These are phyloP conservation scores for Oscheius sp. DNA, from an alignment of 2,888 invertebrate genomes.

Conservation along the genomic window DNA sequence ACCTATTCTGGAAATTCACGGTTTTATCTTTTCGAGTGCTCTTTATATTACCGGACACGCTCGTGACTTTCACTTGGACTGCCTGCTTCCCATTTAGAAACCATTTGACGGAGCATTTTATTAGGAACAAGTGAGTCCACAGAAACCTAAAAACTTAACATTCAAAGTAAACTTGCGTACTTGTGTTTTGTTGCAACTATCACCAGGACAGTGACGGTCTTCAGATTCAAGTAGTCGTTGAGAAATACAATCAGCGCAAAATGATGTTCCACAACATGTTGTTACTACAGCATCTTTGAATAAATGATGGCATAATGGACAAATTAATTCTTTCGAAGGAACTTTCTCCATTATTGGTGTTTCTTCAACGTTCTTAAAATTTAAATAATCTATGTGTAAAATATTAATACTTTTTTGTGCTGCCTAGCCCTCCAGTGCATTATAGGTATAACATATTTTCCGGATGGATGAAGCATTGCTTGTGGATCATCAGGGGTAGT, in stretches of 20 bases:
- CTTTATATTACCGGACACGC: not conserved
- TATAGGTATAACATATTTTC: slow-evolving; percentile 75
- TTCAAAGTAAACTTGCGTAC: not conserved
- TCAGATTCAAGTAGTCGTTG: slow-evolving; percentile 59
- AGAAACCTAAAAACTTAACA: slow-evolving; percentile 39
- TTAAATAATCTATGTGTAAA: not conserved
- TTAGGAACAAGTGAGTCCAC: slow-evolving; percentile 68
- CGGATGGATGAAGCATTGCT: slow-evolving; percentile 75
- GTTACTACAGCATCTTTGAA: slow-evolving; percentile 91
- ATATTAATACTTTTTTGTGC: slow-evolving; percentile 73
- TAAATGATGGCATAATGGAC: slow-evolving; percentile 90
- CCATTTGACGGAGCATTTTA: slow-evolving; percentile 60
- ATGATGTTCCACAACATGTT: slow-evolving; percentile 96
- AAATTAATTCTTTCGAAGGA: slow-evolving; percentile 90
- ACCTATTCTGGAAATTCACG: slow-evolving; percentile 12
- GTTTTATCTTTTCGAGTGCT: not conserved
- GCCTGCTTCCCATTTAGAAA: slow-evolving; percentile 53
- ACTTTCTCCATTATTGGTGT: slow-evolving; percentile 73
- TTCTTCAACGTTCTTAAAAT: slow-evolving; percentile 2
- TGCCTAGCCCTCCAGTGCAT: slow-evolving; percentile 83
- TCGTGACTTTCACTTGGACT: slow-evolving; percentile 6
- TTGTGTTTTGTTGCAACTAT: slow-evolving; percentile 40
- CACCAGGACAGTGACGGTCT: slow-evolving; percentile 57
- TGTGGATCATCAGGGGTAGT: slow-evolving; percentile 74
- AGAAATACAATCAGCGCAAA: slow-evolving; percentile 92